Base-by-base conservation (phyloP, 2,888 invertebrate species). In the Meganola albula region DNA sequence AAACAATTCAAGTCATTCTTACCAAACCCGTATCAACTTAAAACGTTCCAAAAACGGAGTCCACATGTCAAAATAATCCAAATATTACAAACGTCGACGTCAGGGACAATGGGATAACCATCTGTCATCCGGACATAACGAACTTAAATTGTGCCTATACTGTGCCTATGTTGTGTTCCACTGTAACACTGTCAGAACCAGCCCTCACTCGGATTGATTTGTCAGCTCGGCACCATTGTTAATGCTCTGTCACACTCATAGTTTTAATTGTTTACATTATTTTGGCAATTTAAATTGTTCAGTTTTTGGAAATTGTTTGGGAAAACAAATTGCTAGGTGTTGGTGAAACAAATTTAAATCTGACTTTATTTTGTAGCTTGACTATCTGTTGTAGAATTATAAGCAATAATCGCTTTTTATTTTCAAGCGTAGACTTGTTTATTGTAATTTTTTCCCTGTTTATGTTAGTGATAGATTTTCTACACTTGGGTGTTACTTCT, bases 51-150 rank as follows among this genome's bases (percentile, higher is more conserved):
- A 52, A 52, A 52, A 52, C 53, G 54, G 37, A 52, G 44, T 53
- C 52, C 50, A 52, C 52, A 49, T 54, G 52, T 52, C 52, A 50
- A 53, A 53, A 48, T 53, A 53, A 53, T 53, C 52, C 51, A 40
- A 53, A 53, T 53, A 52, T 53, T 53, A 53, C 51, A 48, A 51
- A 50, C 54, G 48, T 50, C 48, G 53, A 46, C 48, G 44, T 51
- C 44, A 52, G 58, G 60, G 57, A 71, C 67, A 69, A 66, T 67
- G 62, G 66, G 63, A 65, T 65, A 70, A 63, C 71, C 70, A 73
- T 73, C 69, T 71, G 71, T 75, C 73, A 72, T 65, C 62, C 60
- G 60, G 58, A 57, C 57, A 50, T 69, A 64, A 70, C 65, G 61
- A 69, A 68, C 70, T 65, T 68, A 70, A 70, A 72, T 73, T 62